These are phyloP conservation scores for Sarotherodon lohbergeri DNA, from an alignment of 2,113 vertebrate species.

Conservation along the genomic window DNA sequence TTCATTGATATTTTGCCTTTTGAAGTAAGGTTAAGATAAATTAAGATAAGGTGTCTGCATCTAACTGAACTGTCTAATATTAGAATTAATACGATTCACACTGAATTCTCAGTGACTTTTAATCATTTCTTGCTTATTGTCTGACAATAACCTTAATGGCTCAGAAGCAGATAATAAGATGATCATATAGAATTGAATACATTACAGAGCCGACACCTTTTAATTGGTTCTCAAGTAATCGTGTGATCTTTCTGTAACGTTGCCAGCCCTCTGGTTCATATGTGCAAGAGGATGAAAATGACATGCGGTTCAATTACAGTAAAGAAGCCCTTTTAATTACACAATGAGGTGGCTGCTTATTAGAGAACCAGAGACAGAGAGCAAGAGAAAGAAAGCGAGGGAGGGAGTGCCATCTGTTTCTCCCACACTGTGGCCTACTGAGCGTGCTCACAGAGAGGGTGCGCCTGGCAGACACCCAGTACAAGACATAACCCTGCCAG, in stretches of 20 bases:
- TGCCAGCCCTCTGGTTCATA: background rate
- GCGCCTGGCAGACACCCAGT: conserved; percentile 57
- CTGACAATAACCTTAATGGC: background rate
- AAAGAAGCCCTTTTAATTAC: conserved; percentile 55
- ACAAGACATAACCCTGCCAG: conserved; percentile 47
- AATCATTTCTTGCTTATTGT: background rate
- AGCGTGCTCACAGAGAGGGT: conserved; percentile 41
- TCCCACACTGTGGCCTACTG: conserved; percentile 52
- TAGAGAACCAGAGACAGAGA: conserved; percentile 13
- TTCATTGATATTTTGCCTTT: background rate
- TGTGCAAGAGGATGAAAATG: conserved; percentile 7
- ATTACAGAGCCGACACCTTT: background rate
- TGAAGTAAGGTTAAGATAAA: background rate
- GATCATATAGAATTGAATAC: background rate
- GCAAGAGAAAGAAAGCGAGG: conserved; percentile 15
- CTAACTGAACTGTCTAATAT: background rate
- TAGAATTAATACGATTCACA: background rate
- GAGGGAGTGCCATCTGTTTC: conserved; percentile 67
- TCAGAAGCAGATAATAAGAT: background rate
- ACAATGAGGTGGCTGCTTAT: conserved; percentile 36
- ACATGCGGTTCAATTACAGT: conserved; percentile 51
- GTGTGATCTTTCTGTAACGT: background rate
- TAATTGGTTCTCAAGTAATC: conserved; percentile 11
- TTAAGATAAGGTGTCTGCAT: background rate
- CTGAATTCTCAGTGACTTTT: background rate